Conservation (phyloP, 2,888 invertebrate species). For the Labia minor region DNA sequence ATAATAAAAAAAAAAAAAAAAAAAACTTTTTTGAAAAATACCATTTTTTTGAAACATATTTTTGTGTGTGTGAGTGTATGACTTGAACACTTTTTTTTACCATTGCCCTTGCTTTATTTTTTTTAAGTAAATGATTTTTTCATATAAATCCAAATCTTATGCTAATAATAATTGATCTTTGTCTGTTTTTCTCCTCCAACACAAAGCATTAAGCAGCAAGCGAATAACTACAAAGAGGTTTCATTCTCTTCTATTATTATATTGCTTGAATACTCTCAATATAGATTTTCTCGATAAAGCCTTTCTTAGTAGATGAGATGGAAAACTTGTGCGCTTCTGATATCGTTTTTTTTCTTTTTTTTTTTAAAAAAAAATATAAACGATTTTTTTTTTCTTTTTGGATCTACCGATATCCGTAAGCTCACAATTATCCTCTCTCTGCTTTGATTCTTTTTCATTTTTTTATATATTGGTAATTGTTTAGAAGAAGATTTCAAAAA, state of each 20-base stretch:
- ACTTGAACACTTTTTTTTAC: neutral
- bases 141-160: neutral
- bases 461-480: constrained; percentile 8
- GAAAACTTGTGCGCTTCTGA: neutral
- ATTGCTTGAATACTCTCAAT: neutral
- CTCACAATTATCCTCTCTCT: neutral
- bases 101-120: constrained; percentile 4
- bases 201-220: constrained; percentile 3
- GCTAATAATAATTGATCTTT: constrained; percentile 13
- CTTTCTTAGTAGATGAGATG: constrained; percentile 3
- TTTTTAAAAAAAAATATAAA: too few species aligned
- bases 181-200: constrained; percentile 13
- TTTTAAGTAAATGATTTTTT: neutral
- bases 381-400: too few species aligned
- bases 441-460: neutral
- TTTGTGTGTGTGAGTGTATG: constrained; percentile 13
- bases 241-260: constrained; percentile 13
- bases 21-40: neutral
- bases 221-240: neutral
- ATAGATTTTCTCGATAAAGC: neutral
- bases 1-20: neutral
- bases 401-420: neutral
- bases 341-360: too few species aligned
- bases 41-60: neutral
- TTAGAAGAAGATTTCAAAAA: neutral